phyloP scores from a whole-genome alignment of 2,888 invertebrate genomes.

The Desoria tigrina region DNA sequence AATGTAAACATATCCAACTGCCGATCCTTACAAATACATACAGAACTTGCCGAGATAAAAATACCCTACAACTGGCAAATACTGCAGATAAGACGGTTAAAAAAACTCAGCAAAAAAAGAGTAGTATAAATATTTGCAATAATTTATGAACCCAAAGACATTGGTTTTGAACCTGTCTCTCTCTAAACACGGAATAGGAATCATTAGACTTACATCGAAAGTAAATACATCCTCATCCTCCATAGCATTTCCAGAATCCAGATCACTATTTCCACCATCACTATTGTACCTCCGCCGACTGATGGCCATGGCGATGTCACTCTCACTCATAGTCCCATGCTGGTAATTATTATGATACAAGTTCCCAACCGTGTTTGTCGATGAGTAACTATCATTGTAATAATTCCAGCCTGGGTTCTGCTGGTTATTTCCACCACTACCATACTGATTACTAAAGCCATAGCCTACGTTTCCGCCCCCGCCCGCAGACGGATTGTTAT shows the following conservation, averaged over 20 bases:
- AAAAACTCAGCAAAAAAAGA: no score
- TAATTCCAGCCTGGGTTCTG: slow-evolving; percentile 14
- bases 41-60: no score
- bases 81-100: no score
- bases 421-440: slow-evolving; percentile 3
- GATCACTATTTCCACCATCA: slow-evolving; percentile 22
- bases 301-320: neutral
- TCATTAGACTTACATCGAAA: slow-evolving; percentile 42
- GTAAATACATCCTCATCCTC: slow-evolving; percentile 46
- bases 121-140: no score
- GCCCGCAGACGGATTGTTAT: neutral
- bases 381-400: neutral
- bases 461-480: no score
- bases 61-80: no score
- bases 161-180: no score
- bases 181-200: no score
- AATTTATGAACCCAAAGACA: no score
- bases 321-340: slow-evolving; percentile 8
- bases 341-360: slow-evolving; percentile 8
- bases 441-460: no score
- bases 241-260: slow-evolving; percentile 23
- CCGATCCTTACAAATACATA: no score
- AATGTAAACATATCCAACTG: no score
- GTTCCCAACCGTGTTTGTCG: neutral
- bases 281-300: slow-evolving; percentile 33